These are phyloP conservation scores for Sphyrna mokarran DNA, from an alignment of 2,113 vertebrate genomes.

Conservation along the genomic window DNA sequence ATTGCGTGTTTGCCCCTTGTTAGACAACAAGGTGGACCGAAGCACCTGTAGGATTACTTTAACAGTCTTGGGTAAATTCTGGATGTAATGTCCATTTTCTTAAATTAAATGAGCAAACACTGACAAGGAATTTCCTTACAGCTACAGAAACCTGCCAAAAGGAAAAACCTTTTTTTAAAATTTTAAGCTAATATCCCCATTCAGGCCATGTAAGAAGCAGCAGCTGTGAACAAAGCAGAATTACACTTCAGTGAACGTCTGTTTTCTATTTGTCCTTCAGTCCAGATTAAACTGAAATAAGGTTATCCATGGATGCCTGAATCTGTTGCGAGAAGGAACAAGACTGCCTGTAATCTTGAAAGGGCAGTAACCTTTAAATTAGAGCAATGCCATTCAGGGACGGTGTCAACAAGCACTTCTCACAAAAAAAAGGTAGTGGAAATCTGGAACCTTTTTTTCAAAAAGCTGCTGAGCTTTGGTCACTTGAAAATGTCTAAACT, in stretches of 20 bases:
- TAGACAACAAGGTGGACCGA: too few relatives aligned
- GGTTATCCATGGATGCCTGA: neutral
- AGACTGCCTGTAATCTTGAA: neutral
- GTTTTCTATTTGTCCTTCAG: neutral
- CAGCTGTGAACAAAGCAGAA: neutral
- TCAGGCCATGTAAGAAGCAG: neutral
- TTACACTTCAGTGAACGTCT: neutral
- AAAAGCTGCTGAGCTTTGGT: neutral
- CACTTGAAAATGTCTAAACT: neutral
- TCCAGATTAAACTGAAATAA: neutral
- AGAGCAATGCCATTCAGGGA: neutral
- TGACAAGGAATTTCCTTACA: neutral
- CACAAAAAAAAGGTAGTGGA: neutral
- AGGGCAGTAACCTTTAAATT: neutral
- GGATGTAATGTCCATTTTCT: neutral
- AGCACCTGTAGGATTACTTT: too few relatives aligned
- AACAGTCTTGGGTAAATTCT: neutral
- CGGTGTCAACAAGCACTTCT: neutral
- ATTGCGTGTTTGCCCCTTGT: too few relatives aligned
- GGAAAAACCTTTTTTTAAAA: neutral
- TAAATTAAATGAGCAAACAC: neutral
- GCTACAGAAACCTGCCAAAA: neutral
- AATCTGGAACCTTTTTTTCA: neutral
- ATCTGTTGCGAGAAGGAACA: neutral
- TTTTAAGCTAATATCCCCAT: neutral